Conservation (phyloP, 2,797 vertebrate species). For the Stomatorhinus walkeri region DNA sequence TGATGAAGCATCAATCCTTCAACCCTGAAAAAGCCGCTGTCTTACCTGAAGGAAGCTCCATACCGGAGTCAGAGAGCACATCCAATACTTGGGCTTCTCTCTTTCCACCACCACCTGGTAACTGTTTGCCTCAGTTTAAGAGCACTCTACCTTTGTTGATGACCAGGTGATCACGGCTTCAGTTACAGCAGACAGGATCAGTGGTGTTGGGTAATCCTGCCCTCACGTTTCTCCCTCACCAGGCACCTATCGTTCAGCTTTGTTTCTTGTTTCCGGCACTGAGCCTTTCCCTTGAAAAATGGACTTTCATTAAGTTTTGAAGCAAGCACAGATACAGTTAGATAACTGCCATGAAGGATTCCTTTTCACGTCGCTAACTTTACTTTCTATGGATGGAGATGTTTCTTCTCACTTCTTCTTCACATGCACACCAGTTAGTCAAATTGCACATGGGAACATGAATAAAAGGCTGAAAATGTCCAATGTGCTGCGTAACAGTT, state of each 20-base stretch:
- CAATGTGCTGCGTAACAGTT: neutral
- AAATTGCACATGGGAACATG: neutral
- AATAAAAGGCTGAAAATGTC: neutral
- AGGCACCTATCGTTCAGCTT: neutral
- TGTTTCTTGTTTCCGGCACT: neutral
- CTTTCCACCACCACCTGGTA: neutral
- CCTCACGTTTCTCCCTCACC: neutral
- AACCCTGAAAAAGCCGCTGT: neutral
- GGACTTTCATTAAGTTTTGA: neutral
- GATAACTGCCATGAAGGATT: neutral
- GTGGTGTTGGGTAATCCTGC: neutral
- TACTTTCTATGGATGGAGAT: neutral
- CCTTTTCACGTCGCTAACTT: neutral
- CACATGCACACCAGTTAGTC: neutral
- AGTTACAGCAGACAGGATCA: conserved; percentile 32
- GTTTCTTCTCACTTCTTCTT: neutral
- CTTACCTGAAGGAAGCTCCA: conserved; percentile 5
- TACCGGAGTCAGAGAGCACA: conserved; percentile 24
- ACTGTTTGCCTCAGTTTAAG: neutral
- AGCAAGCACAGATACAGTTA: neutral
- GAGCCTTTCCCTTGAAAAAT: neutral
- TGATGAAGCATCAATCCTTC: neutral
- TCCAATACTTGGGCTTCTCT: neutral
- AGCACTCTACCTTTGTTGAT: conserved; percentile 28
- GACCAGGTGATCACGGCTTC: conserved; percentile 31